Evolutionary conservation across 2,888 invertebrate genomes (phyloP).

Genomic region (Anthrax anthrax): DNA sequence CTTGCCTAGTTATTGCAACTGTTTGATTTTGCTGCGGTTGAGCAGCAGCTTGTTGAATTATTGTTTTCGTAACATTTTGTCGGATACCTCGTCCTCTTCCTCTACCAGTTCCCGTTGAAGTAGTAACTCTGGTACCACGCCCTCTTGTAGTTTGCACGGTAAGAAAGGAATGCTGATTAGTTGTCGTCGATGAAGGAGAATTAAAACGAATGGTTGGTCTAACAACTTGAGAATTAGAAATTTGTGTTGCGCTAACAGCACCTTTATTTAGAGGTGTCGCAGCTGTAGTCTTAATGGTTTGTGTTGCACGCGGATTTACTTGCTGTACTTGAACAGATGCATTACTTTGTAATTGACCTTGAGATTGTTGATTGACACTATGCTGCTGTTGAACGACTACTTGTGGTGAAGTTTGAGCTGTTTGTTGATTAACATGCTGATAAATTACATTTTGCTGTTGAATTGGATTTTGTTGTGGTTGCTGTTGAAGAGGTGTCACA

Average conservation of each 20-base stretch:
- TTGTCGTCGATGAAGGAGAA: neutral
- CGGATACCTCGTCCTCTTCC: slow-evolving; percentile 7
- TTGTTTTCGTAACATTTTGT: neutral
- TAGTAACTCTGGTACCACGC: neutral
- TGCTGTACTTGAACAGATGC: slow-evolving; percentile 8
- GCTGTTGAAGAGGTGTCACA: neutral
- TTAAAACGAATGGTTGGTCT: neutral
- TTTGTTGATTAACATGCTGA: slow-evolving; percentile 6
- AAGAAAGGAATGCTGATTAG: neutral
- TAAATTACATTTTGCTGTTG: slow-evolving; percentile 12
- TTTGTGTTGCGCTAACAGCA: neutral
- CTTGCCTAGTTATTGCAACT: neutral
- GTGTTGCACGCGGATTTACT: neutral
- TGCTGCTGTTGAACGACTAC: slow-evolving; percentile 13
- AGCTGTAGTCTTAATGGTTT: neutral
- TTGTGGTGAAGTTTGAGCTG: slow-evolving; percentile 11
- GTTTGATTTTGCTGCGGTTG: neutral
- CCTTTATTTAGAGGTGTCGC: neutral
- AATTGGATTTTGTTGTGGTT: slow-evolving; percentile 14
- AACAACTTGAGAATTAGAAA: neutral
- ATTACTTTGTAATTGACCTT: slow-evolving; percentile 8
- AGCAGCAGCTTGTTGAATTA: neutral
- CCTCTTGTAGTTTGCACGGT: neutral
- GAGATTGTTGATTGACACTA: slow-evolving; percentile 2
- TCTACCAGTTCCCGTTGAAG: neutral